Evolutionary conservation across 2,797 vertebrate species (phyloP), one percentile per base, ranked within the genome.

Genomic region (Bovichtus diacanthus): DNA sequence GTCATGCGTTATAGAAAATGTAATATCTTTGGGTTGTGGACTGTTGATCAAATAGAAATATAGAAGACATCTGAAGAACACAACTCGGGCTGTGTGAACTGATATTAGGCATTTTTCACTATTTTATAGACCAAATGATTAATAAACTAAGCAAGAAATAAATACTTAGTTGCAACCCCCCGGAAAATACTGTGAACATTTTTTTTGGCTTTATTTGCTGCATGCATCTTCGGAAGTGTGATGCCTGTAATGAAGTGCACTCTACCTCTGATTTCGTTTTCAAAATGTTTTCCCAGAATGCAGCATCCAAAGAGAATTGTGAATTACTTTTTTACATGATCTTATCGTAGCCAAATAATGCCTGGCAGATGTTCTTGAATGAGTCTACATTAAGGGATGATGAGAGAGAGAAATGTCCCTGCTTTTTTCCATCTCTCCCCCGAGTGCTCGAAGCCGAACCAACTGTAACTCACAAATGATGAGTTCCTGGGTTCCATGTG

Each of bases 371-470:
- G 56, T 41, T 54, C 7, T 53, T 44, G 62, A 66, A 60, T 46
- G 13, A 65, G 27, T 65, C 10, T 62, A 9, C 12, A 56, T 47
- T 34, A 46, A 73, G 51, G 39, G 66, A 43, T 46, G 47, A 49
- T 27, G 43, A 63, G 55, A 60, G 18, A 67, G 36, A 51, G 43
- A 27, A n/a, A 46, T 44, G 6, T 43, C n/a, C 21, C 19, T 23
- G 21, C 6, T 34, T 50, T 63, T 15, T 15, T 2, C 15, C 39
- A 13, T 69, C 51, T 19, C 19, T 64, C 21, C 64, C n/a, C 19
- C 62, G 87, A 96, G 95, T 94, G 92, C 68, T 92, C 0, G 12
- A 41, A 65, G 39, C 21, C 1, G 8, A 77, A 58, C 19, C 21
- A n/a, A 21, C 34, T 59, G 47, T 36, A 39, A 19, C 61, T 62